Evolutionary conservation across 53 echinoderm and acorn worm species (phyloP), one percentile per base, ranked within the genome.

Genomic region (Zoroaster sp.): DNA sequence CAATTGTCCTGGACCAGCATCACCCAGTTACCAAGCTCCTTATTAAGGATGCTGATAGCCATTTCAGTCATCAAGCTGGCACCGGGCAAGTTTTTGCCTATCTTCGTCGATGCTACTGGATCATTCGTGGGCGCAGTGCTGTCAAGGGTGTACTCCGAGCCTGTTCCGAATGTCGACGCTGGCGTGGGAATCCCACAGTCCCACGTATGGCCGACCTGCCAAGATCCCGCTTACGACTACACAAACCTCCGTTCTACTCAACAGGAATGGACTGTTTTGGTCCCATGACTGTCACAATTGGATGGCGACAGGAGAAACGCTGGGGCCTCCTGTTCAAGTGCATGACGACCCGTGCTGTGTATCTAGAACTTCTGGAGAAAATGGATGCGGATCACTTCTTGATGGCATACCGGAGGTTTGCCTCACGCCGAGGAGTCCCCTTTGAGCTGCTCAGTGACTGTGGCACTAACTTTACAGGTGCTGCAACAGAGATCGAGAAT

Each of bases 241-340:
- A 75, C n/a, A 78, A 89, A 28, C 89, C 83, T 34, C 59, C 89
- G 40, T 92, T 92, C 46, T 75, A 49, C 77, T 92, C 83, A n/a
- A 83, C 89, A 3, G 92, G 92, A 14, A 81, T 92, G 68, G 92
- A 92, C 54, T 91, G 91, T 40, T 92, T 83, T 39, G 92, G 92
- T 11, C 92, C 89, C 7, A 69, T 45, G 53, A 14, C 47, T 3
- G 73, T 91, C 18, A 86, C 85, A 52, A 86, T 91, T 55, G 79
- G 83, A 36, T 10, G 88, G 5, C 17, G 87, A 8, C 72, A 73
- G 69, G 35, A 69, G 69, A 86, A 90, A 63, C 20, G 86, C 44
- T 91, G 86, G 86, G 69, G 77, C 14, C 32, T 86, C n/a, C 73
- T 86, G 18, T 76, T 91, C 39, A 76, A 86, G 41, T 91, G 76